Base-by-base conservation (phyloP, 1,140 invertebrate genomes). In the Cherax destructor region DNA sequence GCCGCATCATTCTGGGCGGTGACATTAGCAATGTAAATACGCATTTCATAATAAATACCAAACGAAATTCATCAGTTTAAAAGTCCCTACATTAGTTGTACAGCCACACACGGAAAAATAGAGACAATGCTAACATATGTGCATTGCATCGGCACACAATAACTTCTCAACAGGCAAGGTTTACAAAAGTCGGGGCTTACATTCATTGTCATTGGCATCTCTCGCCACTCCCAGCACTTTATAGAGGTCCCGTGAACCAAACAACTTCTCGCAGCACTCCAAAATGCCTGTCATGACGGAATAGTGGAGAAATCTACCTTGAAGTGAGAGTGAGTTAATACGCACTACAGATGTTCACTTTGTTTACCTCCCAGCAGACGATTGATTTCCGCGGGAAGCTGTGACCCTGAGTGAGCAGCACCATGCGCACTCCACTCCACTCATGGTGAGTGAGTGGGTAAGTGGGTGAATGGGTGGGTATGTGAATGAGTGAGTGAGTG, bases 251-350 rank as follows among this genome's bases (percentile, higher is more conserved):
- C 59, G 85, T 9, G 85, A 59, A 21, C 76, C 85, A 49, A 87
- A 87, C n/a, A 77, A 87, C 74, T 59, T 30, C 52, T 87, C 77
- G 30, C 85, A 87, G 41, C 85, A 18, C 10, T 87, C 85, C 16
- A 87, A 50, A 21, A 87, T 52, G 47, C 85, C 85, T 87, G 85
- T 61, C 85, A 87, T 87, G 47, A 13, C 50, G 69, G n/a, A 79
- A 13, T 41, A 78, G 7, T 24, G 18, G 30, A 9, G n/a, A 59
- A 21, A 83, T 56, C 9, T 83, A 41, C 30, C 30, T 7, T 6
- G 18, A 52, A 56, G 4, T 24, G 24, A 59, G n/a, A n/a, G n/a
- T 24, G 80, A 30, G 3, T 52, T 56, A 59, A 3, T 24, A 24
- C 13, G 80, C 50, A 61, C 24, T 13, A 16, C 49, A 3, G 13